Evolutionary conservation across 2,113 vertebrate genomes (phyloP).

Genomic region (Myrmecophaga tridactyla): DNA sequence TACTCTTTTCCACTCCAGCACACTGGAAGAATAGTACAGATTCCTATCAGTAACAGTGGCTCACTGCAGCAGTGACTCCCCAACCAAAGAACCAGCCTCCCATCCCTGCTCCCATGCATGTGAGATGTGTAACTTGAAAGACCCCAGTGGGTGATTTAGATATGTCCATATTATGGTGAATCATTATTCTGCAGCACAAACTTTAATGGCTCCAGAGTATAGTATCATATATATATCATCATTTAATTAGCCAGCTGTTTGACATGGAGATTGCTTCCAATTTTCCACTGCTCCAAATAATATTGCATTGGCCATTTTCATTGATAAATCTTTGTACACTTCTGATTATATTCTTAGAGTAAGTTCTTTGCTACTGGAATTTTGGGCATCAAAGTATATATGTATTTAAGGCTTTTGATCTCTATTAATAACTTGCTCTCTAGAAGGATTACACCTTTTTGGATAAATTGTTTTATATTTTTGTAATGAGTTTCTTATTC

Average conservation of each 20-base stretch:
- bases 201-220: slow-evolving; percentile 6
- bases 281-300: slow-evolving; percentile 4
- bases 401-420: background rate
- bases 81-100: background rate
- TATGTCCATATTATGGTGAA: background rate
- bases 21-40: background rate
- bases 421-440: background rate
- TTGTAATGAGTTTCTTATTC: slow-evolving; percentile 1
- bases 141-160: background rate
- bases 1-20: background rate
- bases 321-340: background rate
- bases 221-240: background rate
- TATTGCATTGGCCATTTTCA: background rate
- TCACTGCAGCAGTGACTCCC: background rate
- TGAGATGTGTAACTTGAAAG: background rate
- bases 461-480: background rate
- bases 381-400: background rate
- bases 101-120: background rate
- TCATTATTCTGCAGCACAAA: slow-evolving; percentile 20
- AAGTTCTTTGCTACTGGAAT: slow-evolving; percentile 2
- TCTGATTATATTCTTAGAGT: background rate
- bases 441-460: background rate
- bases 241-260: background rate
- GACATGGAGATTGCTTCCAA: background rate
- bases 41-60: background rate